phyloP scores from a whole-genome alignment of 1,140 invertebrate species.

The Charaxes varanes region DNA sequence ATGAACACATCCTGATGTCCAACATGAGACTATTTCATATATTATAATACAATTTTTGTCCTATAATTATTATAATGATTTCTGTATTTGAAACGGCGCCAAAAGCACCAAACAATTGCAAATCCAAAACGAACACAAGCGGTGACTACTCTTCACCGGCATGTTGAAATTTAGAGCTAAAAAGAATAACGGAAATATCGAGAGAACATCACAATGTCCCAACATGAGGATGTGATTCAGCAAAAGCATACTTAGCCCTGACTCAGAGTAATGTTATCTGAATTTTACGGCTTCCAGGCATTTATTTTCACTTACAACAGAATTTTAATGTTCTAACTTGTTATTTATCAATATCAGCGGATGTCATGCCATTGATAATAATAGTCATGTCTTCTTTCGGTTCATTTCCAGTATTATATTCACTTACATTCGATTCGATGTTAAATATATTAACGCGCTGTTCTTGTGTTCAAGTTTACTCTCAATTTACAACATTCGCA shows the following conservation, averaged over 20 bases:
- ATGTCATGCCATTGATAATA: slow-evolving; percentile 40
- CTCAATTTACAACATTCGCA: slow-evolving; percentile 25
- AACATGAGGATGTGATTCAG: slow-evolving; percentile 55
- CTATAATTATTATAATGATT: too few species aligned
- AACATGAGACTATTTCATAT: too few species aligned
- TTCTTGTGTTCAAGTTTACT: slow-evolving; percentile 30
- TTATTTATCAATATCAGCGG: slow-evolving; percentile 52
- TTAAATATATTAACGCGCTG: slow-evolving; percentile 24
- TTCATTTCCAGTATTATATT: slow-evolving; percentile 24
- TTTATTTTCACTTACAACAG: slow-evolving; percentile 11
- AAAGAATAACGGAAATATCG: slow-evolving; percentile 51
- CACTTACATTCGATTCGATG: slow-evolving; percentile 16
- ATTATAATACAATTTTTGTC: too few species aligned
- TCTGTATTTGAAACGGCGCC: slow-evolving; percentile 40
- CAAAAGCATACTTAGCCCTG: slow-evolving; percentile 43
- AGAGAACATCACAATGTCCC: slow-evolving; percentile 37
- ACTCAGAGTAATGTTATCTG: slow-evolving; percentile 51
- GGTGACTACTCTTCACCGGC: slow-evolving; percentile 31
- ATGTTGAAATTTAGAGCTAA: slow-evolving; percentile 43
- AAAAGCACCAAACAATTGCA: slow-evolving; percentile 47
- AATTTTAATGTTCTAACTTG: slow-evolving; percentile 32
- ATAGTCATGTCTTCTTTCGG: slow-evolving; percentile 30
- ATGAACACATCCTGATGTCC: too few species aligned
- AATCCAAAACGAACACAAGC: slow-evolving; percentile 31
- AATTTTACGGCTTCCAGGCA: slow-evolving; percentile 45